Conservation (phyloP, 2,113 vertebrate species). For the Brevimyrus niger region DNA sequence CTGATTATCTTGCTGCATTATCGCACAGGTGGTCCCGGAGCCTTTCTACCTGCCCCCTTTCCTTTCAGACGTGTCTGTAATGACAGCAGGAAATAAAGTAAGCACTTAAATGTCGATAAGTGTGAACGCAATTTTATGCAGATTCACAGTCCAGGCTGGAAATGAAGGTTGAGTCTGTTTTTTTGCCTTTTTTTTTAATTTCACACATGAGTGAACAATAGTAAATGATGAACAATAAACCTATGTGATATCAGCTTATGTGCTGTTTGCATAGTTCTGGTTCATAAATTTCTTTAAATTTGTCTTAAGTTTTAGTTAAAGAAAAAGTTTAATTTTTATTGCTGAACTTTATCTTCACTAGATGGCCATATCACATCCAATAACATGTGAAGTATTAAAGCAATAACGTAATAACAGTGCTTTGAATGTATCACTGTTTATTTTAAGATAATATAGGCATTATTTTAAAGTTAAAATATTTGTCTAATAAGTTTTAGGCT, state of each 20-base stretch:
- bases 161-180: neutral
- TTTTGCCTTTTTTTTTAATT: neutral
- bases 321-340: neutral
- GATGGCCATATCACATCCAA: neutral
- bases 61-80: neutral
- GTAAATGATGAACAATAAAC: neutral
- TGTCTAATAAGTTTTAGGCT: neutral
- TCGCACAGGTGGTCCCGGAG: neutral
- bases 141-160: neutral
- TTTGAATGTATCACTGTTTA: neutral
- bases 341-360: neutral
- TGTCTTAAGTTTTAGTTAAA: neutral
- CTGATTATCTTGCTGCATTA: neutral
- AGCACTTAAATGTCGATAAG: neutral
- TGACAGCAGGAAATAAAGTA: neutral
- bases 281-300: neutral
- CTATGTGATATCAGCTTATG: neutral
- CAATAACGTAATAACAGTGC: neutral
- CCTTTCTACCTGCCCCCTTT: neutral
- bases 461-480: neutral
- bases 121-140: neutral
- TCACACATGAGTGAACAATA: conserved; percentile 1
- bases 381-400: neutral
- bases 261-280: neutral
- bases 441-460: neutral